Base-by-base conservation (phyloP, 2,113 vertebrate species). In the Vireo altiloquus region DNA sequence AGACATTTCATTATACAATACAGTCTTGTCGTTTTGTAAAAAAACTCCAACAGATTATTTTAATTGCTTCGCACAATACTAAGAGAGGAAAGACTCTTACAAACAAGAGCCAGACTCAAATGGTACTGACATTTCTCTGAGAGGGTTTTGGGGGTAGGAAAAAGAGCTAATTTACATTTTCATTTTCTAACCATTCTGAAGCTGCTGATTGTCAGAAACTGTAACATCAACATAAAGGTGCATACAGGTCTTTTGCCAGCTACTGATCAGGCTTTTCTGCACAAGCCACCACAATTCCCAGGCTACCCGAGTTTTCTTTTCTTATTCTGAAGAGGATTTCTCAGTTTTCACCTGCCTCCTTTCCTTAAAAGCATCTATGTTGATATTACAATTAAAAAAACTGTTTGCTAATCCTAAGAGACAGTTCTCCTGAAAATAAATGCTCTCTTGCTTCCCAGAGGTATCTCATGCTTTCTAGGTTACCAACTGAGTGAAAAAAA, bases 1-100 rank as follows among this genome's bases (percentile, higher is more conserved):
- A 86, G 92, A 94, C 72, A 89, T 87, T 95, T 95, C 47, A 93
- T 93, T 88, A 89, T 37, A 72, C 68, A 75, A 69, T 81, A 70
- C 18, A 83, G 42, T 25, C 75, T 35, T 69, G 57, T 44, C 40
- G 7, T 42, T 87, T 81, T 70, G 56, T 59, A 63, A 86, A 92
- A 91, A 87, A 70, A 56, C 11, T 7, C 28, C 52, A 84, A 59
- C 60, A 76, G 35, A 83, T 66, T 72, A 83, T 82, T 86, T 94
- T 92, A 92, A 89, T 87, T 93, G 82, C 52, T 72, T 71, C 1
- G 0, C 82, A 81, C 33, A 93, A 83, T 59, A 53, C 16, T 53
- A 30, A 56, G 49, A 74, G 49, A 79, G 15, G 25, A 82, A 7
- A 7, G 39, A 63, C 20, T 44, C 39, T 77, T 57, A 33, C 65